Conservation (phyloP, 2,888 invertebrate genomes). For the Linnaemya vulpina region DNA sequence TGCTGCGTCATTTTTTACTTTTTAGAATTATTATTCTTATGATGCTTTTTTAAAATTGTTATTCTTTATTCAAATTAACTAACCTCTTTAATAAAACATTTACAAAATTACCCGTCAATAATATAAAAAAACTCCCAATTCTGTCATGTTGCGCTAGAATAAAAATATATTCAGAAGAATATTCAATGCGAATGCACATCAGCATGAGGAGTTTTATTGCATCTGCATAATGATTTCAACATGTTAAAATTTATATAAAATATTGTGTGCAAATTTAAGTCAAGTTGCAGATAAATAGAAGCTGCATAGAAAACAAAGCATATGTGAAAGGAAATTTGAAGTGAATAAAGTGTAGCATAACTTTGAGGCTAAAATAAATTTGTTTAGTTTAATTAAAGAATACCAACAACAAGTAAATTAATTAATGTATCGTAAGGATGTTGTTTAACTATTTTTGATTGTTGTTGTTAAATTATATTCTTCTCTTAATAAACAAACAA, state of each 20-base stretch:
- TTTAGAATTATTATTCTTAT: too few relatives aligned
- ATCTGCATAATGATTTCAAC: conserved; percentile 8
- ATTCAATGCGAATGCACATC: conserved; percentile 28
- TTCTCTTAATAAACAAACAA: background rate
- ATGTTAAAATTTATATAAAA: background rate
- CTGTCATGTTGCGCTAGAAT: background rate
- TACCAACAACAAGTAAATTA: too few relatives aligned
- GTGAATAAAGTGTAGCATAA: conserved; percentile 16
- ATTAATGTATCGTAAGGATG: too few relatives aligned
- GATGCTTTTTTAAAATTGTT: too few relatives aligned
- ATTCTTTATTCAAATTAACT: background rate
- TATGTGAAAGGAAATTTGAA: conserved; percentile 1
- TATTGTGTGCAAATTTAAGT: conserved; percentile 1
- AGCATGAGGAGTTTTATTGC: conserved; percentile 35
- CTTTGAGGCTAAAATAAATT: background rate
- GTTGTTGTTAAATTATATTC: background rate
- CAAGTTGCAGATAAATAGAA: background rate
- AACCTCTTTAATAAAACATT: background rate
- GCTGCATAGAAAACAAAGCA: background rate
- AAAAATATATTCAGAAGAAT: conserved; percentile 30
- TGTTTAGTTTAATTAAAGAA: background rate
- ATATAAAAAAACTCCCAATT: background rate
- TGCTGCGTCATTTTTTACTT: too few relatives aligned
- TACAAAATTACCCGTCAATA: conserved; percentile 5
- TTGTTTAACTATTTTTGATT: background rate